Evolutionary conservation across 2,113 vertebrate genomes (phyloP), one percentile per base, ranked within the genome.

Genomic region (Brachypteracias leptosomus): DNA sequence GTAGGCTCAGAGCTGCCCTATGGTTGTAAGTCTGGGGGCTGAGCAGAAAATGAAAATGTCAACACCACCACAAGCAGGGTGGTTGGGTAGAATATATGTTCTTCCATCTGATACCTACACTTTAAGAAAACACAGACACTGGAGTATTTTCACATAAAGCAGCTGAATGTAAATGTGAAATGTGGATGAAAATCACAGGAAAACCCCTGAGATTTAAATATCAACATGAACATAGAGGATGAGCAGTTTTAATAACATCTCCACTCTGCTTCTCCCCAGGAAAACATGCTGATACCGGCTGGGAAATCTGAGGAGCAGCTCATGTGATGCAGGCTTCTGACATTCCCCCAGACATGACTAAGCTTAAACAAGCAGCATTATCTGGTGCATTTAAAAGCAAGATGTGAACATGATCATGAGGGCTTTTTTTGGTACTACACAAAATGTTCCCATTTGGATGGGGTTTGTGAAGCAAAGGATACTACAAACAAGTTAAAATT

Each of bases 361-460:
- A 96, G 92, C 92, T 96, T 75, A 91, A 96, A 96, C 93, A 96
- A 96, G 95, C 82, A 75, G 96, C 82, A 94, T 95, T 94, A 93
- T 91, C 94, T 85, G 74, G 26, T 80, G 54, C 51, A 38, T 85
- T 71, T 90, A 75, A 95, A 95, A 95, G 94, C 71, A 94, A 93
- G 82, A 92, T 62, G 61, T 68, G 81, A 93, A 85, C 78, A 35
- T 17, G 89, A 85, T 88, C 9, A 0, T 17, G 65, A 19, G 24
- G 44, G 59, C 29, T 87, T 95, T 90, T 92, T 89, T 83, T 88
- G 67, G 62, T 80, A 59, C 40, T 33, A 82, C 35, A 71, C 66
- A 93, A 89, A 96, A 85, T 36, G 47, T 52, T 92, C 51, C 22
- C 4, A 0, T 54, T 90, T 13, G 10, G 31, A 75, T 67, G 52